Conservation (phyloP, 1,140 invertebrate genomes). For the Venustaconcha ellipsiformis region DNA sequence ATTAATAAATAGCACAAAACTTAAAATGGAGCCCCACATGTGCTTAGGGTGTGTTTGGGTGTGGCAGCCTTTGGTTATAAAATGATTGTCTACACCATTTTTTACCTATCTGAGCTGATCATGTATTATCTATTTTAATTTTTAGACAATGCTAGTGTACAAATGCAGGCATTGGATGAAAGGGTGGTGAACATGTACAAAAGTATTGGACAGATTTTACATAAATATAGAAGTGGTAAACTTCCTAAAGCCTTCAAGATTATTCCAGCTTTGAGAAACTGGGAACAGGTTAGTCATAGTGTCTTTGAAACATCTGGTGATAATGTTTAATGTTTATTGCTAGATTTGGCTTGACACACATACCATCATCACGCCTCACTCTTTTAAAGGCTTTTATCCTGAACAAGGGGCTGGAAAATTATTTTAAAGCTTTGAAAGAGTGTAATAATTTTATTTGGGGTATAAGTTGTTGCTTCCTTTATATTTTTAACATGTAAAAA, state of each 20-base stretch:
- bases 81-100: background rate
- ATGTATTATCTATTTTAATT: constrained; percentile 8
- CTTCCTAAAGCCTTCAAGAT: constrained; percentile 99
- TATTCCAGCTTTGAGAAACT: constrained; percentile 91
- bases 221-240: constrained; percentile 94
- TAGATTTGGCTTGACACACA: no score
- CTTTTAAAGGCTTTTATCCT: no score
- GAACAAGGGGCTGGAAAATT: no score
- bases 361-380: no score
- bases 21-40: background rate
- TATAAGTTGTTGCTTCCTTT: no score
- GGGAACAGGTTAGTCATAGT: constrained; percentile 80
- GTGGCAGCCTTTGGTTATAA: background rate
- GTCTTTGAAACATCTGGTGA: no score
- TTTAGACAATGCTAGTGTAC: constrained; percentile 56
- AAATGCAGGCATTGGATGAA: constrained; percentile 57
- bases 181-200: constrained; percentile 76
- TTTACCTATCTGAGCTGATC: background rate
- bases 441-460: no score
- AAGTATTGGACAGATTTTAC: constrained; percentile 87
- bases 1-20: background rate
- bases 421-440: no score
- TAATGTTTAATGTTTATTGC: no score
- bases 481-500: no score
- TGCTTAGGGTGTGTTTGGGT: background rate